phyloP scores from a whole-genome alignment of 2,113 vertebrate species.

The Dasyprocta punctata region DNA sequence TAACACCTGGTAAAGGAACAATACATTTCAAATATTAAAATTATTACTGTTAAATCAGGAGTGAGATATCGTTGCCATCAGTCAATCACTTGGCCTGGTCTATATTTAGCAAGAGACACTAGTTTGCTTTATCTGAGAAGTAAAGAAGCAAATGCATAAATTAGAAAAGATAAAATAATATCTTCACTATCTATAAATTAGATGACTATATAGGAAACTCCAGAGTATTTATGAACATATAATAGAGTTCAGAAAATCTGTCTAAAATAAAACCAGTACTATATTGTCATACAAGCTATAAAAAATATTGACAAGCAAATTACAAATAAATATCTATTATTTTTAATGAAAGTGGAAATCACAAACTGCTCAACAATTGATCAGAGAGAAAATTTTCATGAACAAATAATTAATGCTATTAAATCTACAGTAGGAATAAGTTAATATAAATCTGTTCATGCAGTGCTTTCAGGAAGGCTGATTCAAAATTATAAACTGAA shows the following conservation, averaged over 20 bases:
- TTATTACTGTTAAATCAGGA: background rate
- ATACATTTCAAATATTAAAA: background rate
- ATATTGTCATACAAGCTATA: background rate
- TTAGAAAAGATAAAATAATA: background rate
- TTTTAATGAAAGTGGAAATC: background rate
- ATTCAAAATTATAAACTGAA: background rate
- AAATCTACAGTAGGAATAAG: background rate
- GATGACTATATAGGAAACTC: background rate
- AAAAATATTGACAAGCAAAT: constrained; percentile 35
- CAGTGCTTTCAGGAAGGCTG: background rate
- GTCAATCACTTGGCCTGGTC: background rate
- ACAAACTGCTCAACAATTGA: background rate
- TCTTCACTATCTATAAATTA: background rate
- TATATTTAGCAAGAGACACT: background rate
- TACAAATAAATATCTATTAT: constrained; percentile 36
- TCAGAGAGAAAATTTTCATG: background rate
- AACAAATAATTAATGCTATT: background rate
- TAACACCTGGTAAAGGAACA: background rate
- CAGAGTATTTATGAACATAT: background rate
- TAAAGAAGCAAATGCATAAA: background rate
- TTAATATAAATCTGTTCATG: background rate
- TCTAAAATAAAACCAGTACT: background rate
- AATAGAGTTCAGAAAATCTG: background rate
- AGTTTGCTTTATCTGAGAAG: background rate
- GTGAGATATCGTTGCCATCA: no score